A percentile compares a stretch with the other conserved stretches of the same genome.
Conservation (phyloP, 2,797 vertebrate species). For the Pachyuromys duprasi region DNA sequence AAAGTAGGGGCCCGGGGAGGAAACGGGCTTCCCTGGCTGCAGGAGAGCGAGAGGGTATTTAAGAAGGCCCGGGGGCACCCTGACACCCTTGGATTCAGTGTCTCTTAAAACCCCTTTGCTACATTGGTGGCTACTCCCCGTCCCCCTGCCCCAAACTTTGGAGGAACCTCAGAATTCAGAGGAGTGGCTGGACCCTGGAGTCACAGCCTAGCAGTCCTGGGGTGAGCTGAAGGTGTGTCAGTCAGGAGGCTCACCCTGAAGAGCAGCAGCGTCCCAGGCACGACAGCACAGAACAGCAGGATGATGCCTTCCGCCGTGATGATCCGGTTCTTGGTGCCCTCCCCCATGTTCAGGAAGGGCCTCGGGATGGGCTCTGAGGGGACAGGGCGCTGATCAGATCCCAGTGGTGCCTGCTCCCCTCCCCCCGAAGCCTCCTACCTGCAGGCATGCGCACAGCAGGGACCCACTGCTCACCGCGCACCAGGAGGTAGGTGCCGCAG, state of each 20-base stretch:
- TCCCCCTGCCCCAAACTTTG: background rate
- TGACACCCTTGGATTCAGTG: background rate
- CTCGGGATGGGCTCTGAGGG: constrained; percentile 65
- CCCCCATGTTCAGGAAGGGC: constrained; percentile 84
- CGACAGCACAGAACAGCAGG: constrained; percentile 83
- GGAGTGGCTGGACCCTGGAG: background rate
- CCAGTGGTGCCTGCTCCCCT: background rate
- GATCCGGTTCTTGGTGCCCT: constrained; percentile 85
- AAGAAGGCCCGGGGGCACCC: background rate
- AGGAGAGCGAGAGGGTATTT: background rate
- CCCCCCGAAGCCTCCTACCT: background rate
- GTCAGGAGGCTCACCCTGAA: constrained; percentile 80
- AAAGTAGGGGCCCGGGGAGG: background rate
- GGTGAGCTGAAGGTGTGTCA: background rate
- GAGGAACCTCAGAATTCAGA: background rate
- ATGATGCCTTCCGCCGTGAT: constrained; percentile 84
- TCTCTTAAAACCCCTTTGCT: background rate
- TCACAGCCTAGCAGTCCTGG: too few relatives aligned
- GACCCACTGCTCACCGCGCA: constrained; percentile 79
- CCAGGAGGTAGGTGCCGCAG: constrained; percentile 85
- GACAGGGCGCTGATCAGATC: background rate
- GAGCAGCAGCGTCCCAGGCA: constrained; percentile 83
- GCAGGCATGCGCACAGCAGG: too few relatives aligned
- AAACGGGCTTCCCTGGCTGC: background rate
- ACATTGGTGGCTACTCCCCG: too few relatives aligned